phyloP scores from a whole-genome alignment of 1,140 invertebrate genomes.

The Aradophagus sp. region DNA sequence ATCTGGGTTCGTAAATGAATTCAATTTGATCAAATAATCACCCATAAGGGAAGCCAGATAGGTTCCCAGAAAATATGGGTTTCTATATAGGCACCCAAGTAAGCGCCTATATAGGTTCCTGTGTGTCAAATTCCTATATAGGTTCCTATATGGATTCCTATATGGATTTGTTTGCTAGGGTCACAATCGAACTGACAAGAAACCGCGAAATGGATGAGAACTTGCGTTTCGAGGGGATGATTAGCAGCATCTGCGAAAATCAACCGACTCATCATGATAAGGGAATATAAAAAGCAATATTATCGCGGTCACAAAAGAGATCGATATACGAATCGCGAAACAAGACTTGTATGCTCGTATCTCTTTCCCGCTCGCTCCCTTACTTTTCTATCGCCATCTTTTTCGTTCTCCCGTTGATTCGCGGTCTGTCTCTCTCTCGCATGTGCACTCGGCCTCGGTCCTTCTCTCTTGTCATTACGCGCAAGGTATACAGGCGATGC shows the following conservation, averaged over 20 bases:
- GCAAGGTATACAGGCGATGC: conserved; percentile 45
- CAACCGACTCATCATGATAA: conserved; percentile 8
- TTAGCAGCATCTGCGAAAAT: conserved; percentile 3
- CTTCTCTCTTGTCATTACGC: conserved; percentile 32
- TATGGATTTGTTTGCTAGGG: too few relatives aligned
- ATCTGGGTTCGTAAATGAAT: too few relatives aligned
- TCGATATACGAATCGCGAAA: conserved; percentile 43
- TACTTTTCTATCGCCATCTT: conserved; percentile 5
- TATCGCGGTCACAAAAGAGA: conserved; percentile 35
- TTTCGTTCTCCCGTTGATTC: conserved; percentile 3
- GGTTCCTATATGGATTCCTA: too few relatives aligned
- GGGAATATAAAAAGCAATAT: conserved; percentile 22
- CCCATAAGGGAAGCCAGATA: too few relatives aligned
- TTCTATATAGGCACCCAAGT: too few relatives aligned
- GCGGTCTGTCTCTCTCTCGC: conserved; percentile 16
- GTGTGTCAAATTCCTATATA: too few relatives aligned
- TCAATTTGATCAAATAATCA: too few relatives aligned
- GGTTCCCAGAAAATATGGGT: too few relatives aligned
- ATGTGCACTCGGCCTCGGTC: not conserved
- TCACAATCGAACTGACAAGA: too few relatives aligned
- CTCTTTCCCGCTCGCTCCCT: conserved; percentile 3
- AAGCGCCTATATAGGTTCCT: too few relatives aligned
- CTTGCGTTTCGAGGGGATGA: too few relatives aligned
- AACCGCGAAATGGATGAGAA: too few relatives aligned
- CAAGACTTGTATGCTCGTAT: conserved; percentile 39